Base-by-base conservation (phyloP, 2,113 vertebrate genomes). In the Corynorhinus townsendii region DNA sequence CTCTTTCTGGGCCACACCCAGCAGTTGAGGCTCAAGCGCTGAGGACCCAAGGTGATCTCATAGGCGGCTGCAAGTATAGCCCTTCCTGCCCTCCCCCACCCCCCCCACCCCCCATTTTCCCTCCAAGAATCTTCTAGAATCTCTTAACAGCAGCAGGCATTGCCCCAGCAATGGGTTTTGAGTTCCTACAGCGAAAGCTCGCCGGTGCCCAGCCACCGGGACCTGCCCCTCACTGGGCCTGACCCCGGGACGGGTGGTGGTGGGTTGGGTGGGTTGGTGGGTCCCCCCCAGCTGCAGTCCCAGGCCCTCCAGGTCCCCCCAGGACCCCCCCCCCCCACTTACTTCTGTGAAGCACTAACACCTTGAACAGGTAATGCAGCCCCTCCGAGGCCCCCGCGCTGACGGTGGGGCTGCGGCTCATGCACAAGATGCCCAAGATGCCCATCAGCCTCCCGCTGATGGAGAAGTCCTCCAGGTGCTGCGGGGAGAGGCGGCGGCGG, bases 311-410 rank as follows among this genome's bases (percentile, higher is more conserved):
- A 0, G 7, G 15, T 30, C 3, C 6, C 0, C 5, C 10, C 64
- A 17, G 56, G 8, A 7, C 22, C 56, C 56, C 52, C 52, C 11
- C 11, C 11, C 7, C 0, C 10, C 76, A 20, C 96, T 91, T 59
- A 97, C 97, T 75, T 91, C 96, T 90, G 22, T 97, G 97, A 1
- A 96, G 94, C 20, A 76, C 93, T 0, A 97, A 90, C 64, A 96
- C 35, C 28, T 86, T 93, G 86, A 96, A 86, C 43, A 97, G 4
- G 71, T 97, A 97, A 14, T 96, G 86, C 49, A 97, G 19, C 0
- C 93, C 93, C 69, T 97, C 96, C 0, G 89, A 80, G 0, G 97
- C 96, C 9, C 1, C 64, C 0, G 0, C 0, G 20, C 93, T 72
- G 91, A 95, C 40, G 8, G 97, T 89, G 0, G 43, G 10, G 49